These are phyloP conservation scores for Gnathonemus longibarbis DNA, from an alignment of 2,113 vertebrate species.

Conservation along the genomic window DNA sequence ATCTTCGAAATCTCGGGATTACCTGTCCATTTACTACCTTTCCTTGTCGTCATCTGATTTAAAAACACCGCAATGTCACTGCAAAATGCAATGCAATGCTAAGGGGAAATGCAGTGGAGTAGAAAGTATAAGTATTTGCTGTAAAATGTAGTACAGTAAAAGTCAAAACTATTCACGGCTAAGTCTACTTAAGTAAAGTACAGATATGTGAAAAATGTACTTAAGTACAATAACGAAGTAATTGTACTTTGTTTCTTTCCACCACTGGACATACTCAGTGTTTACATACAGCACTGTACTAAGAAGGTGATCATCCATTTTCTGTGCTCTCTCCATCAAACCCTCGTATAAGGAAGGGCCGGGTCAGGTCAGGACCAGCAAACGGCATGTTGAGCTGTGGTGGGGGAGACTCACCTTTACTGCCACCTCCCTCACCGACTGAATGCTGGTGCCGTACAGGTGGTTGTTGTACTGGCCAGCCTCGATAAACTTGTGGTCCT, in stretches of 20 bases:
- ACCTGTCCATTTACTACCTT: background rate
- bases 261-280: background rate
- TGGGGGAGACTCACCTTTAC: conserved; percentile 71
- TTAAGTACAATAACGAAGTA: background rate
- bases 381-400: background rate
- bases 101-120: background rate
- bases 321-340: background rate
- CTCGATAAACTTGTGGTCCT: conserved; percentile 97
- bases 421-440: conserved; percentile 88
- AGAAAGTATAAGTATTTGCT: background rate
- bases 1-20: background rate
- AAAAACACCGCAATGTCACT: background rate
- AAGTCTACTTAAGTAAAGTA: background rate
- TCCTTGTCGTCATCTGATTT: background rate
- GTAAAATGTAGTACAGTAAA: background rate
- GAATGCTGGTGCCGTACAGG: conserved; percentile 94
- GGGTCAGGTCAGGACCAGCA: background rate
- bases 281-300: background rate
- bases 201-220: background rate
- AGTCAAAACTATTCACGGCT: background rate
- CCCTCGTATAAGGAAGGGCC: background rate
- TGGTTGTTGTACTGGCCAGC: conserved; percentile 97
- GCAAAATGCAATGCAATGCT: background rate
- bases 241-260: background rate
- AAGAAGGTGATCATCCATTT: background rate